Percentiles rank a stretch among this genome's conserved stretches.
phyloP scores from a whole-genome alignment of 2,888 invertebrate species.

The Amiota communis region DNA sequence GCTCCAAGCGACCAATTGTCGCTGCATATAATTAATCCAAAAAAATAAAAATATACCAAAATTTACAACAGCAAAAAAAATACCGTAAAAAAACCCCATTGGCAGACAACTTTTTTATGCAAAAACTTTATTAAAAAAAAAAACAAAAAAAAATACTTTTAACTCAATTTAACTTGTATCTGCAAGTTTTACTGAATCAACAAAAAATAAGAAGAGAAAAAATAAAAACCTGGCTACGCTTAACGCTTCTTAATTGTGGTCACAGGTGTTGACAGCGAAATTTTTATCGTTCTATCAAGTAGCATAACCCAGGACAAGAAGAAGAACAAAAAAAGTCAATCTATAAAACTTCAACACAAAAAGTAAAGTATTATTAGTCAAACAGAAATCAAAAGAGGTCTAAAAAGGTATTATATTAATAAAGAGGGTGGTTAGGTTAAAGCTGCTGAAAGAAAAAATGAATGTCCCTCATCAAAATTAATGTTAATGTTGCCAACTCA shows the following conservation, averaged over 20 bases:
- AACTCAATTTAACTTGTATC: conserved; percentile 61
- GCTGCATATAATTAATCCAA: conserved; percentile 52
- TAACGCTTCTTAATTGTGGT: conserved; percentile 70
- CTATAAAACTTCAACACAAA: conserved; percentile 12
- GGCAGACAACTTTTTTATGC: conserved; percentile 16
- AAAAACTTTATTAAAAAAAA: conserved; percentile 47
- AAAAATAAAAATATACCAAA: conserved; percentile 24
- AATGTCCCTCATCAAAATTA: conserved; percentile 38
- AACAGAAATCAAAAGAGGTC: conserved; percentile 6
- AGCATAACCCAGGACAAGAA: background rate
- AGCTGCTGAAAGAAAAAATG: conserved; percentile 5
- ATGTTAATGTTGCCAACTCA: conserved; percentile 44
- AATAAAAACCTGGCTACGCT: conserved; percentile 54
- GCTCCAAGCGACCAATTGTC: conserved; percentile 41
- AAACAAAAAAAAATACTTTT: conserved; percentile 40
- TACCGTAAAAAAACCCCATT: conserved; percentile 30
- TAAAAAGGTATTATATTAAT: background rate
- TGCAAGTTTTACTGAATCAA: conserved; percentile 48
- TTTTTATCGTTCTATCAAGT: conserved; percentile 68
- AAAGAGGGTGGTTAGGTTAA: conserved; percentile 5
- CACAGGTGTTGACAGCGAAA: conserved; percentile 66
- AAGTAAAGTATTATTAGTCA: conserved; percentile 37
- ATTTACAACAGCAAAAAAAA: conserved; percentile 11
- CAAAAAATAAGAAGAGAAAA: conserved; percentile 31
- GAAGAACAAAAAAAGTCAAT: conserved; percentile 35